Base-by-base conservation (phyloP, 2,888 invertebrate genomes). In the Meiosimyza decipiens region DNA sequence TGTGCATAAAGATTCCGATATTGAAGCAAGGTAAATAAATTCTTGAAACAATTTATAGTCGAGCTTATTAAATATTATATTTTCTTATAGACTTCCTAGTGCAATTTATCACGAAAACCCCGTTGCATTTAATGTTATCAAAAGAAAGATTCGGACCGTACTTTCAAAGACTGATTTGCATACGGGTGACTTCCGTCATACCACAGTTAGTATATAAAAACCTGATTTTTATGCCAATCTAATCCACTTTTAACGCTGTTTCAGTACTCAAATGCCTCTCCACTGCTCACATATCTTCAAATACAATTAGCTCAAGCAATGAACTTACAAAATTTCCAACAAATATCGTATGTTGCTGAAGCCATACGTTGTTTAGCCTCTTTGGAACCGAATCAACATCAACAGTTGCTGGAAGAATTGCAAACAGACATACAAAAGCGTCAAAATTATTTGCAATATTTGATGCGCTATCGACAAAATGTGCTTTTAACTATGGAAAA, bases 111-210 rank as follows among this genome's bases (percentile, higher is more conserved):
- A 82, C 67, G 83, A 83, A 71, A 83, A 84, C 73, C 79, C 79
- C 7, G 72, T 85, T 47, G 79, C 81, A 28, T 87, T 87, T 50
- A 81, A 83, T 72, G 82, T 82, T 74, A 83, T 87, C 6, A 97
- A 98, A 87, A 92, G 95, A 77, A 98, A 98, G 83, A 88, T 99
- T 74, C 91, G 98, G 28, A 90, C 95, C 79, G 98, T 98, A 70
- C 89, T 99, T 50, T 95, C 97, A 76, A 95, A 94, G 79, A 94
- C 95, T 0, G 96, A 97, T 82, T 88, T 93, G 73, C 92, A 94
- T 80, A 91, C 92, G 81, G 90, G 91, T 0, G 91, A 91, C 80
- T 90, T 90, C 75, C 88, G 87, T 3, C 87, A 90, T 73, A 89
- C 90, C 1, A 90, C 89, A 68, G 89, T 90, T 79, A 88, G 81